Percentiles rank a stretch among this genome's conserved stretches.
These are phyloP conservation scores for Rambutsinella grinnellia DNA, from an alignment of 2,888 invertebrate genomes.

Conservation along the genomic window DNA sequence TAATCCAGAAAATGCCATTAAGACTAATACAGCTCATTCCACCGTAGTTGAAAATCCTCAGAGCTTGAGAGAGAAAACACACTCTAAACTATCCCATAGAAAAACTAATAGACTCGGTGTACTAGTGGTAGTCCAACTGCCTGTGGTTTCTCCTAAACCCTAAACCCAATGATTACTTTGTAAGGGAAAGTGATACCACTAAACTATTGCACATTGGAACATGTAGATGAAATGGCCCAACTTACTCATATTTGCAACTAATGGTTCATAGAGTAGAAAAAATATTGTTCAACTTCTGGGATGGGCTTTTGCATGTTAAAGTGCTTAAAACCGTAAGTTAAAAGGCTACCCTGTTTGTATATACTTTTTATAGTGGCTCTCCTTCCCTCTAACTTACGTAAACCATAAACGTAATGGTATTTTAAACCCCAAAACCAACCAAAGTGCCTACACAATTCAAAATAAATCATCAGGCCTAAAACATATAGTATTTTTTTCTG, in stretches of 20 bases:
- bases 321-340: too few relatives aligned
- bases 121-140: too few relatives aligned
- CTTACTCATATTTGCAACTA: slow-evolving; percentile 40
- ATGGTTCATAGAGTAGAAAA: slow-evolving; percentile 13
- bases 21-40: too few relatives aligned
- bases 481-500: too few relatives aligned
- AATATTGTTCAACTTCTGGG: slow-evolving; percentile 43
- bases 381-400: slow-evolving; percentile 6
- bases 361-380: not conserved
- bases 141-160: too few relatives aligned
- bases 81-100: too few relatives aligned
- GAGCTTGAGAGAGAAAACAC: too few relatives aligned
- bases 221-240: slow-evolving; percentile 37
- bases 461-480: slow-evolving; percentile 54
- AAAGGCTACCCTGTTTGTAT: too few relatives aligned
- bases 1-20: slow-evolving; percentile 28
- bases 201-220: slow-evolving; percentile 9
- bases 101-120: too few relatives aligned
- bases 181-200: too few relatives aligned
- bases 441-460: slow-evolving; percentile 39
- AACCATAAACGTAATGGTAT: slow-evolving; percentile 43
- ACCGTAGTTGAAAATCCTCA: too few relatives aligned
- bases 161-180: too few relatives aligned
- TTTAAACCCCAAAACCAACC: slow-evolving; percentile 41
- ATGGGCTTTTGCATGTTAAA: slow-evolving; percentile 31